A percentile compares a stretch with the other conserved stretches of the same genome.
Conservation (phyloP, 2,797 vertebrate species). For the Acomys russatus region DNA sequence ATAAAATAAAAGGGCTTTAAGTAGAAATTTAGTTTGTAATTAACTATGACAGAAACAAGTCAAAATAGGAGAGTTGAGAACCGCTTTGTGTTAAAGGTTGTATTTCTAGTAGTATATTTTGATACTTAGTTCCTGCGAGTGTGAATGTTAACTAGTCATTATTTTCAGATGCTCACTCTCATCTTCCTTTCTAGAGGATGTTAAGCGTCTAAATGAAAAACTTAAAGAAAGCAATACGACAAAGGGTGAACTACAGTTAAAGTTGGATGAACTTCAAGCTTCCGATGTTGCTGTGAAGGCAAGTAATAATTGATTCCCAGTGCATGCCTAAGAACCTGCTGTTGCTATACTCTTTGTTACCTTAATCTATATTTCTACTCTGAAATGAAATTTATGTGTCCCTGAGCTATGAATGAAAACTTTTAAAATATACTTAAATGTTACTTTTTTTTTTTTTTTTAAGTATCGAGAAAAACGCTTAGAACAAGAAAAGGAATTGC, state of each 20-base stretch:
- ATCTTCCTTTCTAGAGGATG: slow-evolving; percentile 91
- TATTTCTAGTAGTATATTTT: not conserved
- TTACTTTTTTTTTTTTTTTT: slow-evolving; percentile 49
- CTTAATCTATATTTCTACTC: not conserved
- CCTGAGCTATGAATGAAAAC: not conserved
- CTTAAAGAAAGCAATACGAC: slow-evolving; percentile 93
- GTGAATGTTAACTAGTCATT: slow-evolving; percentile 47
- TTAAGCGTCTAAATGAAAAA: slow-evolving; percentile 95
- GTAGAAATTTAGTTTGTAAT: not conserved
- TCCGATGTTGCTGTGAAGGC: slow-evolving; percentile 97
- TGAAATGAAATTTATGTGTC: slow-evolving; percentile 35
- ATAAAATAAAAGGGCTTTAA: not conserved
- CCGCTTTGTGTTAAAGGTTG: slow-evolving; percentile 19
- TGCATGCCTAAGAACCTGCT: not conserved
- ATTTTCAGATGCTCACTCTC: slow-evolving; percentile 28
- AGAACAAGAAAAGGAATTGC: slow-evolving; percentile 97
- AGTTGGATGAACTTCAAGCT: slow-evolving; percentile 95
- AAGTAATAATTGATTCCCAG: slow-evolving; percentile 71
- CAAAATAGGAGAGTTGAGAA: slow-evolving; percentile 8
- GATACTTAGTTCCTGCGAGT: not conserved
- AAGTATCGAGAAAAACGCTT: slow-evolving; percentile 97
- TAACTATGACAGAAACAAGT: slow-evolving; percentile 34
- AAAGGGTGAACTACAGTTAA: slow-evolving; percentile 94
- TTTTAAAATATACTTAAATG: not conserved
- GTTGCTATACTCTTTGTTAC: slow-evolving; percentile 15